Conservation (phyloP, 1,140 invertebrate species). For the Mycetomoellerius zeteki region DNA sequence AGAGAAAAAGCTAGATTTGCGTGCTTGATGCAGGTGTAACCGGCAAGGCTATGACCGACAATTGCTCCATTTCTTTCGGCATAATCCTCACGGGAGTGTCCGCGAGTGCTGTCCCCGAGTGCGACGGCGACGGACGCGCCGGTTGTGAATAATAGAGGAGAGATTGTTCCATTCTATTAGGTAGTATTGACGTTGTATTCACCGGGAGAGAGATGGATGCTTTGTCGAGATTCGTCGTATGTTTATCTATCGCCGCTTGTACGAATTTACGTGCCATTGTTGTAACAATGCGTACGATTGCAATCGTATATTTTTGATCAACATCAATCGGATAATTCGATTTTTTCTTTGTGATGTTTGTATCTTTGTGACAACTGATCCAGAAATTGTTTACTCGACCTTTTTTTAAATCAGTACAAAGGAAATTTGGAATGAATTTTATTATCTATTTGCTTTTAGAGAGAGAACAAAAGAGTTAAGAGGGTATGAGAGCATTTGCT, state of each 20-base stretch:
- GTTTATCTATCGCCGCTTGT: conserved; percentile 38
- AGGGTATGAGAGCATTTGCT: background rate
- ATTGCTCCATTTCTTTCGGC: conserved; percentile 7
- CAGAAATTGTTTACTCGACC: background rate
- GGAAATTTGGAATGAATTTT: conserved; percentile 27
- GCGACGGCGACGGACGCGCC: conserved; percentile 30
- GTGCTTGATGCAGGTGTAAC: conserved; percentile 31
- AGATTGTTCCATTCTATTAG: conserved; percentile 42
- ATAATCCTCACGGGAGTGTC: conserved; percentile 29
- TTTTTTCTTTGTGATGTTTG: background rate
- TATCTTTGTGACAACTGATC: background rate
- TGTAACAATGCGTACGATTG: background rate
- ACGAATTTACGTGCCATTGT: conserved; percentile 55
- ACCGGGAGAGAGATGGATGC: conserved; percentile 27
- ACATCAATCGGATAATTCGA: conserved; percentile 2
- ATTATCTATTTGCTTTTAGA: conserved; percentile 18
- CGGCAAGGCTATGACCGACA: conserved; percentile 44
- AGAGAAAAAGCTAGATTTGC: conserved; percentile 7
- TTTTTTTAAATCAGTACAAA: background rate
- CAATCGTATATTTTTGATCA: conserved; percentile 10
- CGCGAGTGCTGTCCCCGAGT: conserved; percentile 56
- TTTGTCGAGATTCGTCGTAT: conserved; percentile 18
- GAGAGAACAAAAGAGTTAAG: background rate
- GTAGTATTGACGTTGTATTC: conserved; percentile 45
- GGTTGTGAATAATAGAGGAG: conserved; percentile 56